Conservation (phyloP, 2,888 invertebrate species). For the Lypha dubia region DNA sequence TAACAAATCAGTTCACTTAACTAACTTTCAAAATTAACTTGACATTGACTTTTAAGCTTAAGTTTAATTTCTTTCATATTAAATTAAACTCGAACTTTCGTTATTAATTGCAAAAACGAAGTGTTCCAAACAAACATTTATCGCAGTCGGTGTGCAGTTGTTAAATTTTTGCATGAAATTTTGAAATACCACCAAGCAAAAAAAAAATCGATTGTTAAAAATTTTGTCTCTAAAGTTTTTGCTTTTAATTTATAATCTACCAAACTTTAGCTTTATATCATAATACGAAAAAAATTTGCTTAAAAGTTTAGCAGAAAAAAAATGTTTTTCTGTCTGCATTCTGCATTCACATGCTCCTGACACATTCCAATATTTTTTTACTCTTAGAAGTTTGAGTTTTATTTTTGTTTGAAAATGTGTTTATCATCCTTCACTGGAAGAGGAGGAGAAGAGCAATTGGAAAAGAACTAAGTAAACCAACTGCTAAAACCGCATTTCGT, state of each 20-base stretch:
- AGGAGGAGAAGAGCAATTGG: neutral
- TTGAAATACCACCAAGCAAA: neutral
- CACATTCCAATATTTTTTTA: slow-evolving; percentile 39
- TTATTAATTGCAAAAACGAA: neutral
- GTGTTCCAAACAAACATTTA: neutral
- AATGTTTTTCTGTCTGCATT: slow-evolving; percentile 23
- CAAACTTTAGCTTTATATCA: slow-evolving; percentile 55
- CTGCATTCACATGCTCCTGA: slow-evolving; percentile 2
- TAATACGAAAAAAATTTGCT: slow-evolving; percentile 26
- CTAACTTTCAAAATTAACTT: neutral
- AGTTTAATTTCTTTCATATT: neutral
- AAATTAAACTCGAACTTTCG: neutral
- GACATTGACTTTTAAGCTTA: slow-evolving; percentile 2
- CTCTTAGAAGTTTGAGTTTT: slow-evolving; percentile 31
- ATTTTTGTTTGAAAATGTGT: slow-evolving; percentile 34
- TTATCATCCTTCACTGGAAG: neutral
- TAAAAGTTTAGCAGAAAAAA: slow-evolving; percentile 43
- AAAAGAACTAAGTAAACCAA: slow-evolving; percentile 59
- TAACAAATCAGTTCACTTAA: too few relatives aligned
- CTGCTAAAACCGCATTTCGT: slow-evolving; percentile 66
- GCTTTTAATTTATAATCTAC: slow-evolving; percentile 7
- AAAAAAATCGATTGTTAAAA: slow-evolving; percentile 45
- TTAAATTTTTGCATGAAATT: slow-evolving; percentile 27
- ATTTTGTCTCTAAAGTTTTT: slow-evolving; percentile 48
- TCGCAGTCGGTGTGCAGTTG: neutral